phyloP scores from a whole-genome alignment of 2,797 vertebrate genomes.

The Heliangelus exortis region DNA sequence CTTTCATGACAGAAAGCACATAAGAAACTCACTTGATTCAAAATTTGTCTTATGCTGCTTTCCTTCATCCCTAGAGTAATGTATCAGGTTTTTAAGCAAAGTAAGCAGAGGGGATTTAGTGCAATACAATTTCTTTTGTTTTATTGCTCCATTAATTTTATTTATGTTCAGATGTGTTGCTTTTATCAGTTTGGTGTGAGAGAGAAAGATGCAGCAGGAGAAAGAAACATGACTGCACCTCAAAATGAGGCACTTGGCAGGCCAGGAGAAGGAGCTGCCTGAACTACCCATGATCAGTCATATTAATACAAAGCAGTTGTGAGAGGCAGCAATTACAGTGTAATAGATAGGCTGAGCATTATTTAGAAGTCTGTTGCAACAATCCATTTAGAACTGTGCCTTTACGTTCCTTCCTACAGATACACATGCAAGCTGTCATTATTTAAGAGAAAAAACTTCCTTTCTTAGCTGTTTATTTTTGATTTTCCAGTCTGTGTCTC shows the following conservation, averaged over 20 bases:
- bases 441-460: not conserved
- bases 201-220: not conserved
- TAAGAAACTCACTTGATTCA: constrained; percentile 14
- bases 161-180: constrained; percentile 55
- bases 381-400: not conserved
- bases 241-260: not conserved
- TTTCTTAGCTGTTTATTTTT: not conserved
- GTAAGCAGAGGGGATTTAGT: constrained; percentile 46
- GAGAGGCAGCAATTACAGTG: constrained; percentile 38
- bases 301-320: not conserved
- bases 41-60: not conserved
- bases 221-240: not conserved
- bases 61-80: not conserved
- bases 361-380: constrained; percentile 17
- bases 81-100: constrained; percentile 19
- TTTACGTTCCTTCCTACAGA: not conserved
- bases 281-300: constrained; percentile 6
- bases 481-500: not conserved
- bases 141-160: constrained; percentile 61
- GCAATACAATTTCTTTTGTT: constrained; percentile 57
- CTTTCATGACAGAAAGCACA: not conserved
- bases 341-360: not conserved
- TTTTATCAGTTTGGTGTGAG: constrained; percentile 47
- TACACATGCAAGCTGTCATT: not conserved
- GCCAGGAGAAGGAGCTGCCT: not conserved